Evolutionary conservation across 53 echinoderm and acorn worm genomes (phyloP), one percentile per base, ranked within the genome.

Genomic region (Hippasteria phrygiana): DNA sequence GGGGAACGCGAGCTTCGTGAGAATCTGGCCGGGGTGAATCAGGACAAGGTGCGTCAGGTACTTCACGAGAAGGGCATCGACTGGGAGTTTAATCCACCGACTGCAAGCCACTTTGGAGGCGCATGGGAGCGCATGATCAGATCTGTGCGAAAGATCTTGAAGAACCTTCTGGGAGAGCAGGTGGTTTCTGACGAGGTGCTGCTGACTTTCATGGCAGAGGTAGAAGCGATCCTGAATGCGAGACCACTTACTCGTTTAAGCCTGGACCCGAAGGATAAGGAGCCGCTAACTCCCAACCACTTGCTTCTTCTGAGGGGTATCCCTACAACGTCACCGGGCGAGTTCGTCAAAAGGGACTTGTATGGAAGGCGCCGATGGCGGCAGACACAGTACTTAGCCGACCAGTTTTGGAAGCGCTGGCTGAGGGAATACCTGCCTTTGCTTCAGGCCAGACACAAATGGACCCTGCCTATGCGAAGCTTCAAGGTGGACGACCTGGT

Each of bases 81-180:
- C 12, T 94, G 94, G 92, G 43, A 75, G 13, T 94, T 92, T 43
- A 94, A 92, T 27, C 92, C 92, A 37, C 91, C 90, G 8, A 81
- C 66, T 22, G 94, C 92, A 0, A 73, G 87, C 65, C 94, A 94
- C 53, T 87, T 92, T 87, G 94, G 94, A 13, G 94, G 94, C 0
- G 88, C 78, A 10, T 94, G 94, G 92, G 94, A 94, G 51, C 65
- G 94, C 17, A 75, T 87, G 71, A 90, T 94, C 7, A 78, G 90
- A 1, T 87, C 92, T 0, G 62, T 90, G 9, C 69, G 90, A 14
- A 63, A 74, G 39, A 90, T 94, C 46, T 79, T 94, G 18, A 53
- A 39, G 18, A 69, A 39, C 45, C 67, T 92, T 13, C 90, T 94
- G 3, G 40, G 35, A 12, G 43, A 87, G 37, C 92, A 92, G 55